Conservation (phyloP, 1,140 invertebrate species). For the Vanessa tameamea region DNA sequence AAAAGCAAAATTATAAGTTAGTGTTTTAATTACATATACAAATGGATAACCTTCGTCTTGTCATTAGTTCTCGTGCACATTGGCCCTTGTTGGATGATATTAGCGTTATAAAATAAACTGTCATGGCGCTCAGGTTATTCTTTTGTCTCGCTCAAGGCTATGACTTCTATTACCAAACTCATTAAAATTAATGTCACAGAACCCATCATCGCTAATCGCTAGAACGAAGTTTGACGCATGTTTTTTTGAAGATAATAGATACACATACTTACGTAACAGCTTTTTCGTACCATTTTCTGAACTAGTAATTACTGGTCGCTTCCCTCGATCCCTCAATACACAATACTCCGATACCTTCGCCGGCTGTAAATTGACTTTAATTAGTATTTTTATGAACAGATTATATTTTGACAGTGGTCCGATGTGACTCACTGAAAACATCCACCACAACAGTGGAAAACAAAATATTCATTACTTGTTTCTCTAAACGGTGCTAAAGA, state of each 20-base stretch:
- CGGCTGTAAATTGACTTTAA: too few species aligned
- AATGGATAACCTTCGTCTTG: conserved; percentile 31
- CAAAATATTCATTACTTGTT: too few species aligned
- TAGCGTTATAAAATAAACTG: conserved; percentile 27
- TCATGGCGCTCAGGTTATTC: conserved; percentile 20
- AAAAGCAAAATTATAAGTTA: conserved; percentile 9
- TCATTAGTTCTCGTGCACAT: conserved; percentile 35
- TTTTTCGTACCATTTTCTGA: background rate
- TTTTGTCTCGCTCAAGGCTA: conserved; percentile 22
- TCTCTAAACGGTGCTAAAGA: too few species aligned
- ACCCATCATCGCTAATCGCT: conserved; percentile 24
- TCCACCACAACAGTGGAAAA: too few species aligned
- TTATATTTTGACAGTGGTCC: background rate
- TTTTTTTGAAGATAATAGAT: background rate
- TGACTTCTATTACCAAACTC: conserved; percentile 13
- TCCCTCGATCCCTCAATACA: background rate
- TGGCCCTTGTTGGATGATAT: conserved; percentile 34
- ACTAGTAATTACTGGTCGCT: background rate
- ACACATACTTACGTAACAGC: background rate
- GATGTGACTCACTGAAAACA: too few species aligned
- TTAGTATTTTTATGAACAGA: too few species aligned
- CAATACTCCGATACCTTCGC: too few species aligned
- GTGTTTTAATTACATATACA: conserved; percentile 39
- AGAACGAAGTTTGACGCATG: conserved; percentile 13
- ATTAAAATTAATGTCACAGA: conserved; percentile 28